A percentile compares a stretch with the other conserved stretches of the same genome.
Evolutionary conservation across 2,888 invertebrate species (phyloP).

Genomic region (Limenitis camilla): DNA sequence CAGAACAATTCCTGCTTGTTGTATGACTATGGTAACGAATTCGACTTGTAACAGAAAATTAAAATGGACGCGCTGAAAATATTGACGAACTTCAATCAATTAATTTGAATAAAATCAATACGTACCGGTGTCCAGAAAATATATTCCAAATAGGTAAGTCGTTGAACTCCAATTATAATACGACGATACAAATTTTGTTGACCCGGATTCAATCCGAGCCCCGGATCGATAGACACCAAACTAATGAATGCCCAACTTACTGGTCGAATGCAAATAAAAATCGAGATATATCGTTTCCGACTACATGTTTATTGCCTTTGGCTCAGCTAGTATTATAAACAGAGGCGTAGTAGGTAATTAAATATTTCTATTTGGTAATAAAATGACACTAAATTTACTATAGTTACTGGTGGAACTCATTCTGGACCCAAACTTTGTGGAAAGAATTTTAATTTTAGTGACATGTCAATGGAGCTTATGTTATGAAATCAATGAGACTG

Average conservation of each 20-base stretch:
- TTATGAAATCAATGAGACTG: no score
- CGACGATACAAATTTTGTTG: constrained; percentile 29
- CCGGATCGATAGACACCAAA: constrained; percentile 39
- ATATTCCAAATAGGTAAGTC: constrained; percentile 17
- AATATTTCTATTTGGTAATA: constrained; percentile 24
- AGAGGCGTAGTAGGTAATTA: constrained; percentile 20
- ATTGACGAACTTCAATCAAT: neutral
- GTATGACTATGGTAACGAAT: no score
- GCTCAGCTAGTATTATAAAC: constrained; percentile 40
- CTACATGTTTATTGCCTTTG: constrained; percentile 53
- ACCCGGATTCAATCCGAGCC: constrained; percentile 36
- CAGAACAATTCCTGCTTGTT: no score
- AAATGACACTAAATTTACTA: neutral
- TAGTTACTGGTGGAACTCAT: neutral
- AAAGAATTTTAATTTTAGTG: no score
- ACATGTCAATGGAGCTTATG: no score
- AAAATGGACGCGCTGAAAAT: neutral
- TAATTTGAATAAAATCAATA: constrained; percentile 1
- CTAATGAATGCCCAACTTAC: constrained; percentile 33
- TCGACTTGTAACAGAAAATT: neutral
- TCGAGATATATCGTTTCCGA: constrained; percentile 43
- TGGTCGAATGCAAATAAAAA: constrained; percentile 47
- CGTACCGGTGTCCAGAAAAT: constrained; percentile 19
- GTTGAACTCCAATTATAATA: constrained; percentile 24
- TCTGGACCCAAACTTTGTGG: neutral